Percentiles rank a stretch among this genome's conserved stretches.
Conservation (phyloP, 2,888 invertebrate species). For the Plebejus melissa region DNA sequence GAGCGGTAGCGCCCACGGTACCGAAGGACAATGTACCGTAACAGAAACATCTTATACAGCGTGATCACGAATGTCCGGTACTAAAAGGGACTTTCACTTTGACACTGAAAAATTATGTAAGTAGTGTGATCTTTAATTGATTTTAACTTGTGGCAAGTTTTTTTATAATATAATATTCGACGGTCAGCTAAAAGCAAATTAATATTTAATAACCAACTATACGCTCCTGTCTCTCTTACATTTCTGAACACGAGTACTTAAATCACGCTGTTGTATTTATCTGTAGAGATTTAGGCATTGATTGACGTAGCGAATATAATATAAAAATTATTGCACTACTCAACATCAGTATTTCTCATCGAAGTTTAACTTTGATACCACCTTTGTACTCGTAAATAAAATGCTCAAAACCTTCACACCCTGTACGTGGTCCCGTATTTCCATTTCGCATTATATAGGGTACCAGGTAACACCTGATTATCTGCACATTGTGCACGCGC, state of each 20-base stretch:
- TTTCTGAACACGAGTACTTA: too few relatives aligned
- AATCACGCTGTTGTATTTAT: too few relatives aligned
- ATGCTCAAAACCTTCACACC: conserved; percentile 33
- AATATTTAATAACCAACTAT: too few relatives aligned
- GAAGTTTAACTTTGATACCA: too few relatives aligned
- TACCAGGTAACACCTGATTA: conserved; percentile 74
- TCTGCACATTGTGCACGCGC: conserved; percentile 47
- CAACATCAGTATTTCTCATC: too few relatives aligned
- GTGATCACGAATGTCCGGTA: conserved; percentile 33
- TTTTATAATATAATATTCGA: too few relatives aligned
- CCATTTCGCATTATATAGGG: conserved; percentile 68
- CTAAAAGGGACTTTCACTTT: background rate
- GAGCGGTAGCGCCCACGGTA: conserved; percentile 69
- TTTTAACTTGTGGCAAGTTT: too few relatives aligned
- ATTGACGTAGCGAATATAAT: too few relatives aligned
- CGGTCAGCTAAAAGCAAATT: too few relatives aligned
- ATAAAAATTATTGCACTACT: too few relatives aligned
- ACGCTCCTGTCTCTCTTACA: too few relatives aligned
- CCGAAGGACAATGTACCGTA: conserved; percentile 74
- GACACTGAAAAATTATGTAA: background rate
- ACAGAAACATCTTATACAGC: conserved; percentile 49
- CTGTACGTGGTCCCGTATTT: conserved; percentile 54
- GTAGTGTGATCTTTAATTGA: background rate
- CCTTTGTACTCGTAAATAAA: background rate
- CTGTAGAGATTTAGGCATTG: too few relatives aligned